Percentiles rank a stretch among this genome's conserved stretches.
Conservation (phyloP, 2,113 vertebrate species). For the Pyxicephalus adspersus region DNA sequence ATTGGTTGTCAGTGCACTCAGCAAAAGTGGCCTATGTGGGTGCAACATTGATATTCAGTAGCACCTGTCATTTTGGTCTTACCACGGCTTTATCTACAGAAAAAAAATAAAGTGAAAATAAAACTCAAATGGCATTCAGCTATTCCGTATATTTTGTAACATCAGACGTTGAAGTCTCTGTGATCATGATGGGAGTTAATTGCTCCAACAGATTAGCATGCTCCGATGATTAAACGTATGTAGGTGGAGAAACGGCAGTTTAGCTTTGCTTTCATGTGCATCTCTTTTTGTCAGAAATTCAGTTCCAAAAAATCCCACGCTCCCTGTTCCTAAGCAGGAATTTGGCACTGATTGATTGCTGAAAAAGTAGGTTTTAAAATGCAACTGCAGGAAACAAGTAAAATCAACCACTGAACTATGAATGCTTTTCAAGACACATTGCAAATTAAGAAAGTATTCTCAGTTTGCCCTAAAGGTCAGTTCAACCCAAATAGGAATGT, state of each 20-base stretch:
- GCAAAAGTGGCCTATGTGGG: no score
- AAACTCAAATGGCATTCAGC: background rate
- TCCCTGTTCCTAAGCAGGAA: constrained; percentile 36
- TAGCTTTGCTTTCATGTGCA: constrained; percentile 18
- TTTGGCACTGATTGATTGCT: constrained; percentile 21
- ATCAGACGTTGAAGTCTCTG: background rate
- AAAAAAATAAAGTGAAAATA: no score
- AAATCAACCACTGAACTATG: no score
- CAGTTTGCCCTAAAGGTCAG: no score
- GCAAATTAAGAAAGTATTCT: no score
- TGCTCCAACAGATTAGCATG: constrained; percentile 25
- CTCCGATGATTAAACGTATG: constrained; percentile 19
- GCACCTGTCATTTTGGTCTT: no score
- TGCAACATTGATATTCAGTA: no score
- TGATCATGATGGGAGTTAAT: constrained; percentile 1
- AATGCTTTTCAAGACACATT: no score
- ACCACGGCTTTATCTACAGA: no score
- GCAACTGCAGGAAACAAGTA: background rate
- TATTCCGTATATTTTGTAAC: background rate
- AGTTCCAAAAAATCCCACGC: constrained; percentile 41
- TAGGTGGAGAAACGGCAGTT: constrained; percentile 24
- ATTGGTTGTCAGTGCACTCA: no score
- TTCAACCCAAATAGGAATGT: no score
- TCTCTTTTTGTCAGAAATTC: constrained; percentile 39
- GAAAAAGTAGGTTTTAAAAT: background rate